A percentile compares a stretch with the other conserved stretches of the same genome.
Conservation (phyloP, 2,888 invertebrate species). For the Caenorhabditis macrosperma region DNA sequence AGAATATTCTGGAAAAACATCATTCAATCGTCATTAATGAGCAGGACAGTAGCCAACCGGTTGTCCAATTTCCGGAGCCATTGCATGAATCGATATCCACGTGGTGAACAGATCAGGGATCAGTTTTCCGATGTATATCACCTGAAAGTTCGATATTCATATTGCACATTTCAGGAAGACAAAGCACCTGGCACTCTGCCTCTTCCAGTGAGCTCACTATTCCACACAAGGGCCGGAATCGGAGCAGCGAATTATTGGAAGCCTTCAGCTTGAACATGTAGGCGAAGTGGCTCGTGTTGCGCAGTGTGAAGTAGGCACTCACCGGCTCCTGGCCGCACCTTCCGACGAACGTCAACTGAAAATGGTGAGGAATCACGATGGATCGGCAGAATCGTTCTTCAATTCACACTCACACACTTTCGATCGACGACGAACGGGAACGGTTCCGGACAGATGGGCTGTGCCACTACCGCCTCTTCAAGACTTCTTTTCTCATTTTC, state of each 20-base stretch:
- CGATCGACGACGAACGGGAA: constrained; percentile 8
- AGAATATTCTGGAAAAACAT: background rate
- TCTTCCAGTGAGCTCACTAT: background rate
- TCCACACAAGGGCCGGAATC: background rate
- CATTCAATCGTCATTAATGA: background rate
- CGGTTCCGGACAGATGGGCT: no score
- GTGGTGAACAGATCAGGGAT: background rate
- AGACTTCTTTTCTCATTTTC: no score
- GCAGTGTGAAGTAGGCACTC: background rate
- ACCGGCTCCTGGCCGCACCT: background rate
- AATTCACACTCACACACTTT: constrained; percentile 5
- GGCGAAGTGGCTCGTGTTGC: background rate
- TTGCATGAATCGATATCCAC: background rate
- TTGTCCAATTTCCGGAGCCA: background rate
- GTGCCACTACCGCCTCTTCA: no score
- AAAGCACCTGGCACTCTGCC: background rate
- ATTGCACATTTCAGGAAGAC: background rate
- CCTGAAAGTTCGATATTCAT: background rate
- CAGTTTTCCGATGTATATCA: background rate
- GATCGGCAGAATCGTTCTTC: no score
- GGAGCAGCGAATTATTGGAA: background rate
- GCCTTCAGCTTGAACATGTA: constrained; percentile 20
- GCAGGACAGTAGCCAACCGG: background rate
- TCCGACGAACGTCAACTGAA: constrained; percentile 18
- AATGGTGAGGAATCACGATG: background rate